Evolutionary conservation across 2,797 vertebrate species (phyloP), one percentile per base, ranked within the genome.

Genomic region (Gallirallus australis): DNA sequence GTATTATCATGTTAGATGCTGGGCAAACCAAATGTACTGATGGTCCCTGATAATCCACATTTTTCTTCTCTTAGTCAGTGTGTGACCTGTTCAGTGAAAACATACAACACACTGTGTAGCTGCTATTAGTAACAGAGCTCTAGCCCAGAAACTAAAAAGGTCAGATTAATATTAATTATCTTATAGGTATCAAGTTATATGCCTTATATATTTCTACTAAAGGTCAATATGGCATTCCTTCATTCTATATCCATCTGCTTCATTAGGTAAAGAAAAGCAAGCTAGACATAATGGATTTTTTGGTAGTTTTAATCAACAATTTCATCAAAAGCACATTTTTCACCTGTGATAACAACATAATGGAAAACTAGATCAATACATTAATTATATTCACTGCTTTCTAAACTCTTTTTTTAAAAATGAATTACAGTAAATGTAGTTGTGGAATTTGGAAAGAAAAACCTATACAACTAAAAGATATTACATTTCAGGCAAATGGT

Each of bases 281-380:
- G 81, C 68, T 87, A 93, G 87, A 87, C 91, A 83, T 94, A 97
- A 97, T 94, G 96, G 96, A 94, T 97, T 94, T 95, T 96, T 95
- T 79, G 54, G 86, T 95, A 96, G 92, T 93, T 98, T 97, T 97
- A 97, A 98, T 98, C 97, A 98, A 97, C 96, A 96, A 93, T 97
- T 97, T 95, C 86, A 97, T 96, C 94, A 97, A 98, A 96, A 96
- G 90, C 95, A 91, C 91, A 97, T 97, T 97, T 97, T 97, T 97
- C 95, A 96, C 86, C 87, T 97, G 90, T 95, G 94, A 97, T 97
- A 98, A 96, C 92, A 97, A 96, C 92, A 96, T 97, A 98, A 98
- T 98, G 96, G 95, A 96, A 97, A 97, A 92, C 84, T 88, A 91
- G 95, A 98, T 97, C 95, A 83, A 98, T 98, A 96, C 93, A 93